Evolutionary conservation across 2,888 invertebrate genomes (phyloP).

Genomic region (Caenorhabditis afra): DNA sequence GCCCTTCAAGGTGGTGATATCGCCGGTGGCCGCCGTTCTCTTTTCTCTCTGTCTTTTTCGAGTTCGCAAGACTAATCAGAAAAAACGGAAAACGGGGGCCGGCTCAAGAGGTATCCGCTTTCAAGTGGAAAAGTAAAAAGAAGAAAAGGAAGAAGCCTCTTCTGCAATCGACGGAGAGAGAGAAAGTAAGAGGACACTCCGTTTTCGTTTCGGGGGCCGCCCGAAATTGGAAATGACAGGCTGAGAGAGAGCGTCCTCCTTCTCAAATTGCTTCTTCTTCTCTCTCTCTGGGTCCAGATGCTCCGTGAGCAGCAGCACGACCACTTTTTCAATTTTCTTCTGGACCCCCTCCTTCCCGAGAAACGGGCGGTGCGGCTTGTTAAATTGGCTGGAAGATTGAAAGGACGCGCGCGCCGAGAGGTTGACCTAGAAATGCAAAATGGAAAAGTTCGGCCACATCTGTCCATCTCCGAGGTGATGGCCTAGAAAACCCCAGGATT

Average conservation of each 20-base stretch:
- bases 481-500: neutral
- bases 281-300: constrained; percentile 10
- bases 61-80: no score
- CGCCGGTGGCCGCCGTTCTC: no score
- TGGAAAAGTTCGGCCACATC: no score
- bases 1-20: no score
- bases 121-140: no score
- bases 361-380: constrained; percentile 3
- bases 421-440: no score
- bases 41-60: no score
- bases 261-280: constrained; percentile 52
- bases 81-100: no score
- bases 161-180: no score
- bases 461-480: no score
- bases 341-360: neutral
- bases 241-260: constrained; percentile 8
- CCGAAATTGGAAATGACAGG: constrained; percentile 58
- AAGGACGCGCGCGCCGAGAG: constrained; percentile 6
- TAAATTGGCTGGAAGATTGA: constrained; percentile 45
- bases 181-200: neutral
- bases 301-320: constrained; percentile 3
- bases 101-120: no score
- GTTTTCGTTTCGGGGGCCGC: neutral
- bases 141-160: no score
- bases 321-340: constrained; percentile 54